Conservation (phyloP, 1,140 invertebrate genomes). For the Conopomorpha cramerella region DNA sequence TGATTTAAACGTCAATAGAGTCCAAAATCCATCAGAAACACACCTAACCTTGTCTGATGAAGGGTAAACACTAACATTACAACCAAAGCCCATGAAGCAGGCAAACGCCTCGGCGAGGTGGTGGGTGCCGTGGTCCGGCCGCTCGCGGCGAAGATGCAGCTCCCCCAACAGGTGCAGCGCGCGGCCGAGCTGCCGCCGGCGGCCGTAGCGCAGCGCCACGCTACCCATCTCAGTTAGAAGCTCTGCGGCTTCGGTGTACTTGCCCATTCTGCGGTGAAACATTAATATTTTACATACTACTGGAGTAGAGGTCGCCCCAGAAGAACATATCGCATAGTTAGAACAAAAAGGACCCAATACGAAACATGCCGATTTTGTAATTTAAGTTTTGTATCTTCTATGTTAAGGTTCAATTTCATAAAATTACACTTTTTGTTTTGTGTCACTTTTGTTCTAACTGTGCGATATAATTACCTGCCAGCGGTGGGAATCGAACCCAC, state of each 20-base stretch:
- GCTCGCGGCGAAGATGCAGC: slow-evolving; percentile 32
- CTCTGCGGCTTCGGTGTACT: slow-evolving; percentile 27
- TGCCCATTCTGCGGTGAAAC: slow-evolving; percentile 21
- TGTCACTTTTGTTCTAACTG: no score
- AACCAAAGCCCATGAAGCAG: slow-evolving; percentile 32
- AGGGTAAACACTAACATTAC: slow-evolving; percentile 13
- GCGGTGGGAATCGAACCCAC: neutral
- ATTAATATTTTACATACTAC: slow-evolving; percentile 2
- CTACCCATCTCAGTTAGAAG: slow-evolving; percentile 44
- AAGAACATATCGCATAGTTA: neutral
- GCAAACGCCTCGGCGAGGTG: slow-evolving; percentile 41
- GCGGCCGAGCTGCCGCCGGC: slow-evolving; percentile 31
- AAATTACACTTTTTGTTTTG: no score
- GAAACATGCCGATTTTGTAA: neutral
- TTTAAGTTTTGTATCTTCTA: no score
- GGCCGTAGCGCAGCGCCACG: slow-evolving; percentile 31
- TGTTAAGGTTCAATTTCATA: no score
- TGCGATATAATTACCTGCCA: neutral
- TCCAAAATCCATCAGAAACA: no score
- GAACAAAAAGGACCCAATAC: no score
- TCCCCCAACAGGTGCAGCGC: slow-evolving; percentile 42
- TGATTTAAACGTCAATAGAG: no score
- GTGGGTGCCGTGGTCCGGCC: slow-evolving; percentile 38
- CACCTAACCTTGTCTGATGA: no score
- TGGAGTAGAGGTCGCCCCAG: no score